These are phyloP conservation scores for Sepioteuthis lessoniana DNA, from an alignment of 2,888 invertebrate genomes.

Conservation along the genomic window DNA sequence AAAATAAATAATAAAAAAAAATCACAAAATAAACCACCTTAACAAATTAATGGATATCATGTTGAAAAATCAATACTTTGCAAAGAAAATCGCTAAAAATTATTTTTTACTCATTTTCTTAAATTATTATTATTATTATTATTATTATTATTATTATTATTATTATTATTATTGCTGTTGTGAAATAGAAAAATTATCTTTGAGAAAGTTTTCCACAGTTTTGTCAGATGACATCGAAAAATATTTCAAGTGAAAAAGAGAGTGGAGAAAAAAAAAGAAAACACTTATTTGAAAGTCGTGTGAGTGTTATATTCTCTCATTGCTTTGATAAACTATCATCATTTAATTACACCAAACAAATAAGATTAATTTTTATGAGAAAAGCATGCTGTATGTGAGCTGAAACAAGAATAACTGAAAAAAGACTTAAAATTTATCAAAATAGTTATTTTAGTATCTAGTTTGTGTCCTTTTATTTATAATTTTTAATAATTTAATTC, in stretches of 20 bases:
- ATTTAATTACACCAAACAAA: neutral
- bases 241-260: too few relatives aligned
- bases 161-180: neutral
- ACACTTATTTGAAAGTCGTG: neutral
- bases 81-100: constrained; percentile 1
- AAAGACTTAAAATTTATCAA: neutral
- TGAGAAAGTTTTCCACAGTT: neutral
- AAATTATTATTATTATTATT: neutral
- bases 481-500: too few relatives aligned
- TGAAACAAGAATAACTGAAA: constrained; percentile 13
- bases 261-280: neutral
- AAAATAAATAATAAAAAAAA: neutral
- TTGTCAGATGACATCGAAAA: neutral
- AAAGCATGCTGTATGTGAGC: neutral
- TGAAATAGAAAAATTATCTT: neutral
- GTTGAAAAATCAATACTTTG: constrained; percentile 12
- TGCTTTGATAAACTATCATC: neutral
- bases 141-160: neutral
- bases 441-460: neutral
- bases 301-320: neutral
- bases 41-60: constrained; percentile 33
- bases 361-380: neutral
- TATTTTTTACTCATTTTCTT: neutral
- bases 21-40: neutral
- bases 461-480: neutral